Base-by-base conservation (phyloP, 2,888 invertebrate species). In the Agonopterix alstromeriana region DNA sequence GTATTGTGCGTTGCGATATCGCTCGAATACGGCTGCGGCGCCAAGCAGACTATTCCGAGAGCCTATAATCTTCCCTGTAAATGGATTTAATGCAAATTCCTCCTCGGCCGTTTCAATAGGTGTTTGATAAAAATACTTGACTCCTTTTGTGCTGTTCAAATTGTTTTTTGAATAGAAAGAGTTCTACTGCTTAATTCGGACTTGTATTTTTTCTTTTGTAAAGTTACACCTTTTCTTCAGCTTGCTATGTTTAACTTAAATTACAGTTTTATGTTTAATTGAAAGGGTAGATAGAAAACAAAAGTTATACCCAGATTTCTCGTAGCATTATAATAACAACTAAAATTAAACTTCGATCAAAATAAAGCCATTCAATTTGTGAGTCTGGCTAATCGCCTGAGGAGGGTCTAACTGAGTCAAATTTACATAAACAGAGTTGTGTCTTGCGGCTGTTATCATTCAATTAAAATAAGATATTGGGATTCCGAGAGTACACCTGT, bases 361-460 rank as follows among this genome's bases (percentile, higher is more conserved):
- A 72, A 70, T 65, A 64, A 73, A 74, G 63, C 45, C 70, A 67
- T 58, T 67, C 58, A 60, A 65, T 66, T 68, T 58, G 61, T 57
- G 60, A 65, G 65, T 60, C 58, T 58, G 57, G 62, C 68, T 79
- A 77, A 80, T 83, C 77, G 77, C 70, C 70, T 67, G 71, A 67
- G 63, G 70, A 73, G 73, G 76, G 74, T 77, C 70, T 73, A 82
- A 77, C 79, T 65, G 70, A 82, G 76, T 78, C 67, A 77, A 82
- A 87, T 85, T 84, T 80, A 79, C 84, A 83, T 84, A 85, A 86
- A 84, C 81, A 83, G 73, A 70, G 68, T 64, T 65, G 67, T 77
- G 67, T 82, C 86, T 85, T 80, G 79, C 73, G 85, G 82, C 73
- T 86, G 80, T 87, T 86, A 84, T 87, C 77, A 81, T 86, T 87